Percentiles rank a stretch among this genome's conserved stretches.
phyloP scores from a whole-genome alignment of 2,797 vertebrate genomes.

The Tachyglossus aculeatus region DNA sequence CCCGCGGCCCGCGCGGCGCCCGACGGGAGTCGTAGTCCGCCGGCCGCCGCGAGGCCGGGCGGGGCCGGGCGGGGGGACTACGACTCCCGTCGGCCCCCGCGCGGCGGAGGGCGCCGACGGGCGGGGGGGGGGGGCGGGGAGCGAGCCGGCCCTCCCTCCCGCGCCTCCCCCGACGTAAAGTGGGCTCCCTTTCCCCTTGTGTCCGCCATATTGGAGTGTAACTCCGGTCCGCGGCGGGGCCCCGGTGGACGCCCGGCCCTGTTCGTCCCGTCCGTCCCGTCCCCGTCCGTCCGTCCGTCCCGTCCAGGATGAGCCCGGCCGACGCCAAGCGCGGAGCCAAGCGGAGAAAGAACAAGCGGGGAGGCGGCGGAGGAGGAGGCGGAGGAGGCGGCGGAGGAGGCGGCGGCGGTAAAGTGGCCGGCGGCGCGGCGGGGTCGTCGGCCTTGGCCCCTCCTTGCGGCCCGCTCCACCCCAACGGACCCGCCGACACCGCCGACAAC shows the following conservation, averaged over 20 bases:
- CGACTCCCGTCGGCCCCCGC: constrained; percentile 33
- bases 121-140: constrained; percentile 35
- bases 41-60: rapidly evolving
- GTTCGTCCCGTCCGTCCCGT: constrained; percentile 29
- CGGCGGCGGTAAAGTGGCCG: constrained; percentile 76
- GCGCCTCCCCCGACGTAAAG: constrained; percentile 75
- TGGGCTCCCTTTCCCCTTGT: constrained; percentile 85
- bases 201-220: constrained; percentile 97
- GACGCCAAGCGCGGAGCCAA: constrained; percentile 97
- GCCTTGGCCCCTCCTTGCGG: constrained; percentile 58
- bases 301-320: constrained; percentile 91
- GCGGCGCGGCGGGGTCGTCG: constrained; percentile 46
- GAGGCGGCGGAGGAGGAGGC: constrained; percentile 84
- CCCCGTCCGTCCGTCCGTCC: constrained; percentile 61
- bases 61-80: rapidly evolving
- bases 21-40: constrained; percentile 39
- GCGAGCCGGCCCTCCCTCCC: constrained; percentile 48
- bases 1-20: neutral
- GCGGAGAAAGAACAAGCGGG: constrained; percentile 97
- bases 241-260: constrained; percentile 51
- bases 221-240: constrained; percentile 79
- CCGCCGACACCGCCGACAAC: constrained; percentile 78
- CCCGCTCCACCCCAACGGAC: constrained; percentile 58
- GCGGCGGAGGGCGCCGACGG: constrained; percentile 23
- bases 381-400: constrained; percentile 82